phyloP scores from a whole-genome alignment of 2,888 invertebrate genomes.

The Allygus modestus region DNA sequence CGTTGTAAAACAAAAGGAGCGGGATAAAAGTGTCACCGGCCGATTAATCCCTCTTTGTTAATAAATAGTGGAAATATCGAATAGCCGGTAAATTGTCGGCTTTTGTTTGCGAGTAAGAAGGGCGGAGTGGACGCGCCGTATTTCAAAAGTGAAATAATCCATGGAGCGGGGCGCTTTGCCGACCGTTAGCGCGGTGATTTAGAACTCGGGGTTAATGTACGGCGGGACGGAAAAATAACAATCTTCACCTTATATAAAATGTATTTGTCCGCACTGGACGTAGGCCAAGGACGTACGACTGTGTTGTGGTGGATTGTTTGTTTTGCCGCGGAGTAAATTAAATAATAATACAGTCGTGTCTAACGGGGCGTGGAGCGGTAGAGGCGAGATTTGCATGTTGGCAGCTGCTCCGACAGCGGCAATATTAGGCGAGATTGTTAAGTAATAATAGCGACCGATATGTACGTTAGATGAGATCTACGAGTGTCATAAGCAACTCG shows the following conservation, averaged over 20 bases:
- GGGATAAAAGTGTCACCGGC: constrained; percentile 37
- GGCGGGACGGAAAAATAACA: constrained; percentile 45
- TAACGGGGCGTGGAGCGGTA: neutral
- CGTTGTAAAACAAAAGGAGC: constrained; percentile 34
- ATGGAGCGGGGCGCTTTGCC: constrained; percentile 61
- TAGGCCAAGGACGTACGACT: neutral
- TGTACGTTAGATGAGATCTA: too few species aligned
- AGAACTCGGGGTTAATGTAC: constrained; percentile 50
- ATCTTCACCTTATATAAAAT: constrained; percentile 43
- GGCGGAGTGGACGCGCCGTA: constrained; percentile 61
- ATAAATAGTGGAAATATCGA: constrained; percentile 57
- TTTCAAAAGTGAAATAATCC: constrained; percentile 65
- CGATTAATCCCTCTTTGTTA: constrained; percentile 38
- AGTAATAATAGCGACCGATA: too few species aligned
- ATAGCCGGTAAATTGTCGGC: constrained; percentile 42
- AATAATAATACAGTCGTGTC: neutral
- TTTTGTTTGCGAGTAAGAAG: constrained; percentile 59
- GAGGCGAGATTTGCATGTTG: neutral
- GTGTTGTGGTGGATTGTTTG: neutral
- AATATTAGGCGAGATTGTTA: neutral
- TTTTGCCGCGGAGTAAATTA: neutral
- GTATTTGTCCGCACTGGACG: constrained; percentile 32
- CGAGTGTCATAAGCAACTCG: too few species aligned
- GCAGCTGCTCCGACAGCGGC: neutral
- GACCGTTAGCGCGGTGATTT: constrained; percentile 54